A percentile compares a stretch with the other conserved stretches of the same genome.
Conservation (phyloP, 2,797 vertebrate genomes). For the Poeciliopsis paucimaculata region DNA sequence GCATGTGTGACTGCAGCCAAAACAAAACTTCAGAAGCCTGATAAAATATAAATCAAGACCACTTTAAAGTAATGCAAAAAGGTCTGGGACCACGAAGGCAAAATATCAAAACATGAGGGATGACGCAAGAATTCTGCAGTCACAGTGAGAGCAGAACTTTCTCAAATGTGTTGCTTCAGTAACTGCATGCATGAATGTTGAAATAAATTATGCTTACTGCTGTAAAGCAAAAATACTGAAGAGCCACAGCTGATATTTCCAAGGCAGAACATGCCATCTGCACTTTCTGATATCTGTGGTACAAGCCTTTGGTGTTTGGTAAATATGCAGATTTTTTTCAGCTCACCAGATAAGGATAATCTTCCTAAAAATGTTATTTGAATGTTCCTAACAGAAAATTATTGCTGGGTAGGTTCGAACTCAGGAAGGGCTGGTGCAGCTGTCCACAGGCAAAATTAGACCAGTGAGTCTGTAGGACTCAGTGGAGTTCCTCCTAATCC, state of each 20-base stretch:
- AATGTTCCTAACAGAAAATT: background rate
- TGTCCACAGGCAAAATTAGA: background rate
- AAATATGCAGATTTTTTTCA: background rate
- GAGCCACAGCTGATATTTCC: conserved; percentile 1
- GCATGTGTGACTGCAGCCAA: background rate
- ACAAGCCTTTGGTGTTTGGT: background rate
- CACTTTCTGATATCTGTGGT: background rate
- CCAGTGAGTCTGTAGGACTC: background rate
- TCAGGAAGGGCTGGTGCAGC: background rate
- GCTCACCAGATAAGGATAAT: conserved; percentile 7
- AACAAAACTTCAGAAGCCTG: background rate
- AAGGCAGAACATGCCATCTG: background rate
- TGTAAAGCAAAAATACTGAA: conserved; percentile 1
- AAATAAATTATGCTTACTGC: conserved; percentile 4
- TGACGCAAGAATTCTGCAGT: background rate
- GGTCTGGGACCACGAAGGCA: background rate
- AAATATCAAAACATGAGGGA: background rate
- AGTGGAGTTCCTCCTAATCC: conserved; percentile 15
- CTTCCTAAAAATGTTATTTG: background rate
- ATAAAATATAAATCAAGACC: background rate
- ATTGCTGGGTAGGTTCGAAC: conserved; percentile 5
- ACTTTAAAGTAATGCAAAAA: background rate
- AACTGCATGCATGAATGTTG: background rate
- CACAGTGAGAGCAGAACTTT: background rate
- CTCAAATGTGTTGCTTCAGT: background rate